Conservation (phyloP, 2,888 invertebrate genomes). For the Timandra comae region DNA sequence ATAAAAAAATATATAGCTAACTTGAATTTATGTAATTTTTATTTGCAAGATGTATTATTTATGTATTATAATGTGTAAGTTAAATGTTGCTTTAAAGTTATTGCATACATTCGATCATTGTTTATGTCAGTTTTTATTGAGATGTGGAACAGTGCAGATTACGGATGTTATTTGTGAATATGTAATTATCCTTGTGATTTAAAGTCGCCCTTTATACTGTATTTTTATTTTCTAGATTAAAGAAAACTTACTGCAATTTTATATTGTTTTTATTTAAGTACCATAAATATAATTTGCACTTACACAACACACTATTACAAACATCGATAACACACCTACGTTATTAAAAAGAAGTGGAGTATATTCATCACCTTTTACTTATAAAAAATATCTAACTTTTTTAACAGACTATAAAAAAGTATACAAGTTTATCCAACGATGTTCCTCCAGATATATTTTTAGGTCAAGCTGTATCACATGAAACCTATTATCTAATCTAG, state of each 20-base stretch:
- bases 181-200: conserved; percentile 77
- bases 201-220: conserved; percentile 73
- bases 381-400: too few relatives aligned
- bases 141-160: conserved; percentile 55
- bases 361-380: too few relatives aligned
- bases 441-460: too few relatives aligned
- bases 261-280: too few relatives aligned
- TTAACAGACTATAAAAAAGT: conserved; percentile 28
- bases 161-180: conserved; percentile 74
- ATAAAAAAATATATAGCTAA: conserved; percentile 65
- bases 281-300: too few relatives aligned
- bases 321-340: too few relatives aligned
- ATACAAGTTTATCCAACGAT: too few relatives aligned
- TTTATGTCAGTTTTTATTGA: conserved; percentile 63
- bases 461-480: neutral
- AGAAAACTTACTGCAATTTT: conserved; percentile 72
- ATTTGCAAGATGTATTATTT: conserved; percentile 75
- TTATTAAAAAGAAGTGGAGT: too few relatives aligned
- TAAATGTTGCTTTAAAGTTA: conserved; percentile 74
- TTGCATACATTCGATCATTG: conserved; percentile 64
- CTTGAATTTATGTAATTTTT: conserved; percentile 73
- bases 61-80: conserved; percentile 73
- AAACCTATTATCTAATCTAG: conserved; percentile 23
- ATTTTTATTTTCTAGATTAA: conserved; percentile 77
- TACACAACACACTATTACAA: too few relatives aligned